Evolutionary conservation across 1,140 invertebrate genomes (phyloP).

Genomic region (Drosophila kepulauana): DNA sequence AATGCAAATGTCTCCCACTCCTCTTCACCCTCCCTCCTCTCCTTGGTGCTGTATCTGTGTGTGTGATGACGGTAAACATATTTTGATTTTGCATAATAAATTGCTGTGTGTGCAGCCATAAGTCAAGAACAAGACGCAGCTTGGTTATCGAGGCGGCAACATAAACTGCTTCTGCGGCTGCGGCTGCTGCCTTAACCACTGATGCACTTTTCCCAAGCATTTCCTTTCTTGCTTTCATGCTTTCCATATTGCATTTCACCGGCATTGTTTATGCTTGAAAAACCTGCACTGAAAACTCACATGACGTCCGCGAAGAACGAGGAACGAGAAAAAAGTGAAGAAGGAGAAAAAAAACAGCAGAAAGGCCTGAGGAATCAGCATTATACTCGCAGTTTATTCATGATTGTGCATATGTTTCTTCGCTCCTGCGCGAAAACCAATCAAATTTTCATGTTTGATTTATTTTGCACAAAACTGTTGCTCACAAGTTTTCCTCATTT

Average conservation of each 20-base stretch:
- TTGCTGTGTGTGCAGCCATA: conserved; percentile 36
- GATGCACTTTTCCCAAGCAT: conserved; percentile 26
- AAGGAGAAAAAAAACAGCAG: too few species aligned
- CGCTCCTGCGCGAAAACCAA: conserved; percentile 40
- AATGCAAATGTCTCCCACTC: conserved; percentile 15
- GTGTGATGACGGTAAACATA: conserved; percentile 33
- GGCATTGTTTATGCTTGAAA: conserved; percentile 32
- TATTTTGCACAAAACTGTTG: conserved; percentile 36
- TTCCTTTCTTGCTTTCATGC: background rate
- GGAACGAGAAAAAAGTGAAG: too few species aligned
- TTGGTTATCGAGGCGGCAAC: background rate
- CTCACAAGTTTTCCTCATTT: background rate
- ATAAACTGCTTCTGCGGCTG: conserved; percentile 23
- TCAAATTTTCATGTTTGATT: conserved; percentile 52
- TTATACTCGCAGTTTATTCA: conserved; percentile 14
- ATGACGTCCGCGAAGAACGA: background rate
- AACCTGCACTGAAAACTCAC: conserved; percentile 21
- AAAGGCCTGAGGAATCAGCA: background rate
- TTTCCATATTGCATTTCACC: conserved; percentile 30
- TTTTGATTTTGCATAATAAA: conserved; percentile 72
- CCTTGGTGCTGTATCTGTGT: conserved; percentile 11
- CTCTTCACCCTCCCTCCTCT: background rate
- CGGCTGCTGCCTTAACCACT: conserved; percentile 19
- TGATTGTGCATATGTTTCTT: conserved; percentile 16
- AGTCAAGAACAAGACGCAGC: conserved; percentile 5